Evolutionary conservation across 1,140 invertebrate species (phyloP).

Genomic region (Scaptomyza graminum): DNA sequence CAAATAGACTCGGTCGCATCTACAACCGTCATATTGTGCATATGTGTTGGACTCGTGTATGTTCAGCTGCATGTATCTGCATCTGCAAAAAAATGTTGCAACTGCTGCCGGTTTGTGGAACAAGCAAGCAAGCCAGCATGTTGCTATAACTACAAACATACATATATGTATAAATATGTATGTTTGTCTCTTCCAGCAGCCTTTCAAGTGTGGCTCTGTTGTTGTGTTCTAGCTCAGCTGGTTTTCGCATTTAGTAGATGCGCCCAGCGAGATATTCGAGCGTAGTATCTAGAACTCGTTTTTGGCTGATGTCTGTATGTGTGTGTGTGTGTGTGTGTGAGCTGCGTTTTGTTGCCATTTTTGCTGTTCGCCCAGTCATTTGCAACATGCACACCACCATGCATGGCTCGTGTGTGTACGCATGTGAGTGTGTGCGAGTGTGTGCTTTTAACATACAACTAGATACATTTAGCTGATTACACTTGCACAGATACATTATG

Average conservation of each 20-base stretch:
- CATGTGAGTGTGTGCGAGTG: slow-evolving; percentile 33
- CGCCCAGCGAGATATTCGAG: slow-evolving; percentile 54
- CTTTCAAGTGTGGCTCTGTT: slow-evolving; percentile 30
- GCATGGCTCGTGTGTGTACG: slow-evolving; percentile 28
- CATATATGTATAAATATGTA: not conserved
- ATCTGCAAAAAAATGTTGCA: slow-evolving; percentile 35
- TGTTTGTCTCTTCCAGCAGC: not conserved
- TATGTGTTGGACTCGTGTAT: not conserved
- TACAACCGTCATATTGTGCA: not conserved
- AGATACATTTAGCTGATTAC: slow-evolving; percentile 60
- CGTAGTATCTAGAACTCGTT: slow-evolving; percentile 76
- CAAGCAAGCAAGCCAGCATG: slow-evolving; percentile 1
- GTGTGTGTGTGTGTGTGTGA: not conserved
- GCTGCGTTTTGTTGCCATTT: slow-evolving; percentile 16
- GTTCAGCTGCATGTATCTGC: slow-evolving; percentile 31
- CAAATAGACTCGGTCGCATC: slow-evolving; percentile 35
- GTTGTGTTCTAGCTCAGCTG: slow-evolving; percentile 75
- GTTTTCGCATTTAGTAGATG: slow-evolving; percentile 65
- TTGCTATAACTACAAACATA: not conserved
- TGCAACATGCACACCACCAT: slow-evolving; percentile 77
- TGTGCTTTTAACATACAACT: slow-evolving; percentile 15
- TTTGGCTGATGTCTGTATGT: slow-evolving; percentile 14
- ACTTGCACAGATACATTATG: slow-evolving; percentile 74
- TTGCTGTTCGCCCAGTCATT: slow-evolving; percentile 74
- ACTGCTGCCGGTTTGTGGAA: slow-evolving; percentile 22